Percentiles rank a stretch among this genome's conserved stretches.
These are phyloP conservation scores for Urocyon cinereoargenteus DNA, from an alignment of 2,797 vertebrate species.

Conservation along the genomic window DNA sequence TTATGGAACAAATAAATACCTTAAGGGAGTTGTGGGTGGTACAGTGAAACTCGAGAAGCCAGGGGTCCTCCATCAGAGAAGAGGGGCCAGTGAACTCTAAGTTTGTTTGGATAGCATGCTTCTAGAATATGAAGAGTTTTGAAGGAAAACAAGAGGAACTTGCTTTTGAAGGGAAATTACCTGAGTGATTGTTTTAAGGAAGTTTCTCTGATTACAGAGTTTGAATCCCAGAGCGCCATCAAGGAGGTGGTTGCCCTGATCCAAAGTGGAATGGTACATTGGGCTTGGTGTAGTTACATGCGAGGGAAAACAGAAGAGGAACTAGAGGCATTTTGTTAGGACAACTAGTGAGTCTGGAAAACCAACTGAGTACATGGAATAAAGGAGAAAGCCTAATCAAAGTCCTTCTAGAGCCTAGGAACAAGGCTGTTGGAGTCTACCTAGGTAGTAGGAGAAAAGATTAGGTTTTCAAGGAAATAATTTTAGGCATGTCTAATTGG, in stretches of 20 bases:
- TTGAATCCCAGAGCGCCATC: too few relatives aligned
- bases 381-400: not conserved
- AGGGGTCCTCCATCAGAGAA: not conserved
- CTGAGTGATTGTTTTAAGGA: not conserved
- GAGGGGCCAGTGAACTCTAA: not conserved
- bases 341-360: not conserved
- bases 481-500: not conserved
- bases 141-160: constrained; percentile 11
- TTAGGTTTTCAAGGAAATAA: constrained; percentile 10
- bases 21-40: not conserved
- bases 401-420: not conserved
- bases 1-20: not conserved
- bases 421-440: not conserved
- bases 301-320: not conserved
- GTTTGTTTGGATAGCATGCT: not conserved
- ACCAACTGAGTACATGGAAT: not conserved
- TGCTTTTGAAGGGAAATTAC: not conserved
- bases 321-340: not conserved
- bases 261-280: not conserved
- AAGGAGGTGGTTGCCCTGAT: not conserved
- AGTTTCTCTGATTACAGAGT: not conserved
- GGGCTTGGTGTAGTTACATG: not conserved
- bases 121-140: not conserved
- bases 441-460: not conserved
- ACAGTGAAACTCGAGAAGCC: not conserved